Evolutionary conservation across 2,888 invertebrate genomes (phyloP), one percentile per base, ranked within the genome.

Genomic region (Brachylomia viminalis): DNA sequence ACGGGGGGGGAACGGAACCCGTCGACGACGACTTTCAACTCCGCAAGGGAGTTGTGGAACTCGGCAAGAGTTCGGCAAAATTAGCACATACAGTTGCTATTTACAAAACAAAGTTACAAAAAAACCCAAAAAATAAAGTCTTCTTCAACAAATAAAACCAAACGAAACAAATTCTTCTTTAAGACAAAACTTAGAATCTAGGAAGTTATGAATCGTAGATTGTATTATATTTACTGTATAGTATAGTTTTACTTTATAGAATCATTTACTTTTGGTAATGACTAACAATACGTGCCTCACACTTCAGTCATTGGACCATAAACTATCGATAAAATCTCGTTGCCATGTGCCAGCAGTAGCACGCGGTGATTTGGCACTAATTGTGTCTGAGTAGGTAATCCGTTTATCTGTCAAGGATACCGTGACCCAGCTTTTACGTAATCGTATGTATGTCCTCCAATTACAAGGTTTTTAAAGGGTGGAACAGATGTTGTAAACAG

Each of bases 401-500:
- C 27, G 5, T 52, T 58, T 54, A 59, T 75, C 27, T 42, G 45
- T 59, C 54, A 65, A 81, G 65, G 65, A 61, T 61, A 45, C 15
- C 4, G 20, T 38, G 33, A 42, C 59, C 49, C 58, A 27, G 52
- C 5, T 11, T 6, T 56, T 27, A 45, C 33, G 49, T 62, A 49
- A 80, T 72, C 80, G 23, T 27, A 64, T 38, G 30, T 49, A 8
- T 56, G 56, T 64, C 23, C 30, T 79, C 30, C 23, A 64, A 27
- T 47, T 47, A 13, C 74, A 68, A 67, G 62, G 77, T 11, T 15
- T 11, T 15, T 17, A n/a, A 38, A 13, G 42, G 56, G 27, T 62
- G 33, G 23, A 38, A 33, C 52, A 45, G 2, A n/a, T 72, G 15
- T 49, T 56, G 49, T 74, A 38, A 64, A 74, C 62, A 67, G 45